These are phyloP conservation scores for Chrysoperla carnea DNA, from an alignment of 1,140 invertebrate species.

Conservation along the genomic window DNA sequence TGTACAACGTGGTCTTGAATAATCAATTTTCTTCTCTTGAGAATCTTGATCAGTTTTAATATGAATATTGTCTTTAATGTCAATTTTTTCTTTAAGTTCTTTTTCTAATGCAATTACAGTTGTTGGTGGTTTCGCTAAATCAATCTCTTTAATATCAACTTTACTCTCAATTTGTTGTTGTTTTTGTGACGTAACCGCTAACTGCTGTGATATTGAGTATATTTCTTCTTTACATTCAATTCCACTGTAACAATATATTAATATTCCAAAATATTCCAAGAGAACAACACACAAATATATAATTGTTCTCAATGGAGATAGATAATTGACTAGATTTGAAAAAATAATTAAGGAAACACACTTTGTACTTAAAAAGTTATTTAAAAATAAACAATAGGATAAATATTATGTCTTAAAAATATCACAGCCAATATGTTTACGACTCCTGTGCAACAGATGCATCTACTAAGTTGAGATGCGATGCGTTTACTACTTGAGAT, in stretches of 20 bases:
- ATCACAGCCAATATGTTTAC: no score
- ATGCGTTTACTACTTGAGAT: no score
- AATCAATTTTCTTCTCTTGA: slow-evolving; percentile 1
- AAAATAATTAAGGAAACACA: no score
- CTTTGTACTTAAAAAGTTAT: no score
- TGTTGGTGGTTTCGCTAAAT: slow-evolving; percentile 9
- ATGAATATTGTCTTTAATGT: neutral
- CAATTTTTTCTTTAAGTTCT: slow-evolving; percentile 3
- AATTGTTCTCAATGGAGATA: no score
- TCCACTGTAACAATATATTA: slow-evolving; percentile 45
- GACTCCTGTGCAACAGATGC: no score
- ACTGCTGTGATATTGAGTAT: slow-evolving; percentile 56
- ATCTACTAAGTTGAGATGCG: no score
- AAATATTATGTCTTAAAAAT: no score
- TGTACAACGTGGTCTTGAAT: slow-evolving; percentile 1
- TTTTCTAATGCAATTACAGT: slow-evolving; percentile 10
- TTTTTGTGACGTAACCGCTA: slow-evolving; percentile 20
- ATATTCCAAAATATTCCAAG: neutral
- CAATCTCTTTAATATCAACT: slow-evolving; percentile 4
- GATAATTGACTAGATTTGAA: no score
- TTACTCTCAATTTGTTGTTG: slow-evolving; percentile 11
- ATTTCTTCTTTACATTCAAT: slow-evolving; percentile 74
- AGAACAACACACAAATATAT: no score
- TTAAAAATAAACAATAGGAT: no score
- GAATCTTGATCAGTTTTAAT: neutral